Percentiles rank a stretch among this genome's conserved stretches.
phyloP scores from a whole-genome alignment of 2,797 vertebrate species.

The Centroberyx gerrardi region DNA sequence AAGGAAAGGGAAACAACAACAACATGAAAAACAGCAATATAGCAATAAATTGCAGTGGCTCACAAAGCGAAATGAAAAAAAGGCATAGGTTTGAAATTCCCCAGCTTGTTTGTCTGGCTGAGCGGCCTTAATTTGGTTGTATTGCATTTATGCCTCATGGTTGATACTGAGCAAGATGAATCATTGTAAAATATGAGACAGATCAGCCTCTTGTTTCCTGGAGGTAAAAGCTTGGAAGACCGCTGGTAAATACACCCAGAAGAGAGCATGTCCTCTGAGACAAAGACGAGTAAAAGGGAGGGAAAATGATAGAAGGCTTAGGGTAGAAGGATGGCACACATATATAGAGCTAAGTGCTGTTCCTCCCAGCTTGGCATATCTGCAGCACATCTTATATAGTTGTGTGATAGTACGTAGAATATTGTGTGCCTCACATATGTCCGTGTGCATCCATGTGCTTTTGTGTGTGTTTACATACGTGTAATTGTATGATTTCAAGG shows the following conservation, averaged over 20 bases:
- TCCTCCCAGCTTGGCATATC: conserved; percentile 6
- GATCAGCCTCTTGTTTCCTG: conserved; percentile 78
- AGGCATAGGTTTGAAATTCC: conserved; percentile 73
- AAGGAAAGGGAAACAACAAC: conserved; percentile 38
- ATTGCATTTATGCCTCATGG: conserved; percentile 77
- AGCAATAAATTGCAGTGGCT: conserved; percentile 65
- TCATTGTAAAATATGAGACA: conserved; percentile 81
- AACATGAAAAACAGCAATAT: conserved; percentile 62
- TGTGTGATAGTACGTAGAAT: background rate
- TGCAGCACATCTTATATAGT: background rate
- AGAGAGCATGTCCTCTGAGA: conserved; percentile 76
- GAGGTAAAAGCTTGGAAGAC: conserved; percentile 79
- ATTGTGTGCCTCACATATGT: background rate
- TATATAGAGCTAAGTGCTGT: conserved; percentile 41
- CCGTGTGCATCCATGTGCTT: background rate
- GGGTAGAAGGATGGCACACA: conserved; percentile 19
- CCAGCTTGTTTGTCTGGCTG: conserved; percentile 79
- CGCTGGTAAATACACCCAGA: conserved; percentile 81
- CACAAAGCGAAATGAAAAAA: conserved; percentile 56
- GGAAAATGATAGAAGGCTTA: conserved; percentile 33
- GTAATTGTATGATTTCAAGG: background rate
- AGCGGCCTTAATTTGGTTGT: conserved; percentile 80
- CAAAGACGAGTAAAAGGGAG: conserved; percentile 59
- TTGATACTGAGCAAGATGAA: conserved; percentile 77
- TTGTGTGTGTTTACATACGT: background rate